Evolutionary conservation across 2,888 invertebrate genomes (phyloP).

Genomic region (Osmoderma eremita): DNA sequence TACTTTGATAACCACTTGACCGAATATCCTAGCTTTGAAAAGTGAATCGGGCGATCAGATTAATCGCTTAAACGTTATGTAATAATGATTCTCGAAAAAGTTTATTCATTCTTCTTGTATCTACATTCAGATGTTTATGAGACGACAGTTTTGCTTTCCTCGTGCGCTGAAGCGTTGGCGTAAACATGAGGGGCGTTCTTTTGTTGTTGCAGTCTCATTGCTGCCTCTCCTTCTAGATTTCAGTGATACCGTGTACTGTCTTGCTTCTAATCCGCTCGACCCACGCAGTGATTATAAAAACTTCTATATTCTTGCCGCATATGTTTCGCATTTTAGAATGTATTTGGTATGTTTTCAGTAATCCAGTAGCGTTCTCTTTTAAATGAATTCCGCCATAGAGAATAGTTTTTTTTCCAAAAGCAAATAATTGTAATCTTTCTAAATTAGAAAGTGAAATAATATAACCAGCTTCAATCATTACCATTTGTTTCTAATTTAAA

Average conservation of each 20-base stretch:
- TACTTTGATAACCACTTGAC: too few relatives aligned
- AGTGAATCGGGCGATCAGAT: conserved; percentile 23
- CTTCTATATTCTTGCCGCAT: conserved; percentile 40
- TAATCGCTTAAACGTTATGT: conserved; percentile 38
- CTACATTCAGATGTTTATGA: conserved; percentile 32
- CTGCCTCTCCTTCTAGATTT: conserved; percentile 2
- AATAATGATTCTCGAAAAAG: conserved; percentile 31
- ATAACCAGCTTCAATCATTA: too few relatives aligned
- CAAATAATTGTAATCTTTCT: too few relatives aligned
- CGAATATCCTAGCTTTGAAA: too few relatives aligned
- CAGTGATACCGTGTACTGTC: conserved; percentile 20
- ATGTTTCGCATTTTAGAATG: conserved; percentile 45
- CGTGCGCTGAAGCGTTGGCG: neutral
- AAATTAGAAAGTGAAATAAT: too few relatives aligned
- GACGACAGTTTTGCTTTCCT: conserved; percentile 38
- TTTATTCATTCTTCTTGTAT: conserved; percentile 15
- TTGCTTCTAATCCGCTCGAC: conserved; percentile 40
- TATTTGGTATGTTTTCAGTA: neutral
- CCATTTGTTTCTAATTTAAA: too few relatives aligned
- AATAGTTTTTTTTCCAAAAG: too few relatives aligned
- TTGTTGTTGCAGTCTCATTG: neutral
- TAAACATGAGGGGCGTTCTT: neutral
- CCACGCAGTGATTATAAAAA: conserved; percentile 44
- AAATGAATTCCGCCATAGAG: too few relatives aligned
- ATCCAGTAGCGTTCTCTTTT: too few relatives aligned